Evolutionary conservation across 2,797 vertebrate species (phyloP).

Genomic region (Danio jaintianensis): DNA sequence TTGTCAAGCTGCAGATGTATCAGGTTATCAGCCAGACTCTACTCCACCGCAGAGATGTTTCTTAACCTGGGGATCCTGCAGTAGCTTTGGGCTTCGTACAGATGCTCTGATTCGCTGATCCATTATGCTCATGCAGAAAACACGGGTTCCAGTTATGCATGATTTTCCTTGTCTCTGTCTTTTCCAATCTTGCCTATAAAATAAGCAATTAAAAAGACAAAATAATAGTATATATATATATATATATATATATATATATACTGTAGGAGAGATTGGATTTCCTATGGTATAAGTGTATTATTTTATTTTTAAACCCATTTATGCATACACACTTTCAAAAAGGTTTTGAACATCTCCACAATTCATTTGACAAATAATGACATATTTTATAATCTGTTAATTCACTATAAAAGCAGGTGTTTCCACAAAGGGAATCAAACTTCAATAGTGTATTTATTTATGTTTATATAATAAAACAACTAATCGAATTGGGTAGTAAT

Average conservation of each 20-base stretch:
- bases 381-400: too few relatives aligned
- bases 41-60: background rate
- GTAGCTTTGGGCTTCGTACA: background rate
- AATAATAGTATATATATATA: too few relatives aligned
- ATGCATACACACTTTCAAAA: background rate
- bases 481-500: too few relatives aligned
- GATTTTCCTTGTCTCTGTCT: background rate
- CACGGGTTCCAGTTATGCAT: background rate
- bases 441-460: too few relatives aligned
- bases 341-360: background rate
- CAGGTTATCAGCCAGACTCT: constrained; percentile 8
- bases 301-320: background rate
- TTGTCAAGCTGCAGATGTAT: constrained; percentile 6
- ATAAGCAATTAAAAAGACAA: background rate
- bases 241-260: too few relatives aligned
- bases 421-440: too few relatives aligned
- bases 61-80: background rate
- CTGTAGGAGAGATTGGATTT: too few relatives aligned
- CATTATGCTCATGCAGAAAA: background rate
- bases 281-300: too few relatives aligned
- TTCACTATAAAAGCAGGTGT: too few relatives aligned
- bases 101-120: background rate
- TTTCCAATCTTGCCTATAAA: background rate
- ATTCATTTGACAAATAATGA: background rate
- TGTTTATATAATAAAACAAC: too few relatives aligned